Conservation (phyloP, 64 coral and sea anemone species). For the Platygyra sinensis region DNA sequence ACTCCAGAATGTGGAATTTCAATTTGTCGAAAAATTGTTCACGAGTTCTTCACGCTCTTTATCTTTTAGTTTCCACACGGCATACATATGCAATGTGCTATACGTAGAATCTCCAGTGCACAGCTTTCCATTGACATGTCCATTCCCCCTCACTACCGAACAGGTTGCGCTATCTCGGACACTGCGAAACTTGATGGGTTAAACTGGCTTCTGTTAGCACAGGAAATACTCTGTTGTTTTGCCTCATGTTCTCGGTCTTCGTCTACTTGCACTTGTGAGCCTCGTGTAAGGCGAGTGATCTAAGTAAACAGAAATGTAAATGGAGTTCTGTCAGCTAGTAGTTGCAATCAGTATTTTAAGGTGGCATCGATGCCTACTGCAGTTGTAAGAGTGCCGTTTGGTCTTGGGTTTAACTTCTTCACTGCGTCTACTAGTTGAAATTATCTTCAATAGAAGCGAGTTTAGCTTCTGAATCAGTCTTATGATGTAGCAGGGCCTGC, state of each 20-base stretch:
- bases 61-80: too few relatives aligned
- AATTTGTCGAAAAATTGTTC: too few relatives aligned
- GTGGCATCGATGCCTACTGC: not conserved
- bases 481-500: too few relatives aligned
- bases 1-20: too few relatives aligned
- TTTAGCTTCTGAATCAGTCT: too few relatives aligned
- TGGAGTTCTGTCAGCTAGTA: not conserved
- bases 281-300: not conserved
- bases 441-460: too few relatives aligned
- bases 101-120: not conserved
- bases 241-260: not conserved
- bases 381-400: too few relatives aligned
- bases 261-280: not conserved
- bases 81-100: not conserved
- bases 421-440: too few relatives aligned
- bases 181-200: not conserved
- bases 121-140: not conserved
- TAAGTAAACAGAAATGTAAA: not conserved
- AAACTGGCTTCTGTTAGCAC: not conserved
- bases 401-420: too few relatives aligned
- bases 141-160: not conserved
- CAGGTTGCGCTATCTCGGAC: not conserved
- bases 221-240: not conserved
- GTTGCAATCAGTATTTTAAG: not conserved
- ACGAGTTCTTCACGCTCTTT: too few relatives aligned